These are phyloP conservation scores for Crossaster papposus DNA, from an alignment of 53 echinoderm and acorn worm genomes.

Conservation along the genomic window DNA sequence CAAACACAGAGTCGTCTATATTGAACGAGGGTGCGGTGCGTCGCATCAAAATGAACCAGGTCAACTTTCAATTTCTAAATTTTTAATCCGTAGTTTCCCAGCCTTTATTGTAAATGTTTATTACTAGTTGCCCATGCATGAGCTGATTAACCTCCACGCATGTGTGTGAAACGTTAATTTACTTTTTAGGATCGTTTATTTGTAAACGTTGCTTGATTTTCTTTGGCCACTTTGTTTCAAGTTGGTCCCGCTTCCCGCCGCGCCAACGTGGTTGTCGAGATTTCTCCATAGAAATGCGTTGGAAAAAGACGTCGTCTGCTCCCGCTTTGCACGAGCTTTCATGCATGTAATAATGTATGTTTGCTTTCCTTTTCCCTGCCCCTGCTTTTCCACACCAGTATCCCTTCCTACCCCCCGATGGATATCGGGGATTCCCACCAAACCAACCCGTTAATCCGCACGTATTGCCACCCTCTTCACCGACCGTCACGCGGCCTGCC, in stretches of 20 bases:
- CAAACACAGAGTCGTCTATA: slow-evolving; percentile 10
- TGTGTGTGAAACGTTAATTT: slow-evolving; percentile 13
- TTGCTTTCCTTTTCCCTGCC: slow-evolving; percentile 32
- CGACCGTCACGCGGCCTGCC: slow-evolving; percentile 33
- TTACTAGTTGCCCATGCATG: slow-evolving; percentile 26
- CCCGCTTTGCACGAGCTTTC: slow-evolving; percentile 30
- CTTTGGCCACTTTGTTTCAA: slow-evolving; percentile 5
- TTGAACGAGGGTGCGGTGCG: slow-evolving; percentile 53
- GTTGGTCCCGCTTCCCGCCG: not conserved
- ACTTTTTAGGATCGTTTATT: not conserved
- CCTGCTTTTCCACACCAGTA: slow-evolving; percentile 42
- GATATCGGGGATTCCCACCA: slow-evolving; percentile 50
- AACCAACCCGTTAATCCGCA: slow-evolving; percentile 41
- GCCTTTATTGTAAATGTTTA: not conserved
- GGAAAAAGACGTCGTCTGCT: slow-evolving; percentile 47
- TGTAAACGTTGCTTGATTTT: not conserved
- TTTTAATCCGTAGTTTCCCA: slow-evolving; percentile 12
- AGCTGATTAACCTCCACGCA: slow-evolving; percentile 12
- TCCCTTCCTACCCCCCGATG: slow-evolving; percentile 50
- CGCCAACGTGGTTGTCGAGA: not conserved
- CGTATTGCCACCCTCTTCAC: slow-evolving; percentile 30
- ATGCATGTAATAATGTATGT: slow-evolving; percentile 29
- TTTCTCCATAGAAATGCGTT: slow-evolving; percentile 29
- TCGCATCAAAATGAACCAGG: slow-evolving; percentile 64
- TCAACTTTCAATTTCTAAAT: slow-evolving; percentile 32